Evolutionary conservation across 2,113 vertebrate genomes (phyloP).

Genomic region (Urocynchramus pylzowi): DNA sequence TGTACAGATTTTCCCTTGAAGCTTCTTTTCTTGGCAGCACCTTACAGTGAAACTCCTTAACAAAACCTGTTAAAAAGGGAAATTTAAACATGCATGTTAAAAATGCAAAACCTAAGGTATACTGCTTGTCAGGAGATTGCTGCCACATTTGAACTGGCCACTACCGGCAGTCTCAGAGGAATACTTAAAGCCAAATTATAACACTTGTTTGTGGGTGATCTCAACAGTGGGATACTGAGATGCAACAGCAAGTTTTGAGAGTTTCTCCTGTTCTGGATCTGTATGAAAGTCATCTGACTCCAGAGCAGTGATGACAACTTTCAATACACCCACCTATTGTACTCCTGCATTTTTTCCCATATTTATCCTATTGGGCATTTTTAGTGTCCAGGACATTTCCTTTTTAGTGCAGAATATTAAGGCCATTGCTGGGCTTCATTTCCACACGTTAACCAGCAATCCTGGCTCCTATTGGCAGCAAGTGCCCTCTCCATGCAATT

Average conservation of each 20-base stretch:
- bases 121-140: neutral
- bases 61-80: neutral
- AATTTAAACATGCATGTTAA: neutral
- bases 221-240: neutral
- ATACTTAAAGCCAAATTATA: neutral
- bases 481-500: neutral
- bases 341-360: neutral
- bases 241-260: neutral
- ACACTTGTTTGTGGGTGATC: neutral
- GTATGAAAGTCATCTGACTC: neutral
- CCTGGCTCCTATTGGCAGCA: neutral
- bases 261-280: neutral
- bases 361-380: neutral
- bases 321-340: neutral
- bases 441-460: neutral
- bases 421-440: neutral
- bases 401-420: neutral
- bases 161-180: neutral
- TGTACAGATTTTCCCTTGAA: neutral
- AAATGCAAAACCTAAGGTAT: neutral
- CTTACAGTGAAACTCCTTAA: neutral
- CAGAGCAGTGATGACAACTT: neutral
- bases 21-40: neutral
- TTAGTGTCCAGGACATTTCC: neutral
- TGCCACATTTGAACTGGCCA: neutral